Evolutionary conservation across 2,797 vertebrate genomes (phyloP).

Genomic region (Enteromius anoplus): DNA sequence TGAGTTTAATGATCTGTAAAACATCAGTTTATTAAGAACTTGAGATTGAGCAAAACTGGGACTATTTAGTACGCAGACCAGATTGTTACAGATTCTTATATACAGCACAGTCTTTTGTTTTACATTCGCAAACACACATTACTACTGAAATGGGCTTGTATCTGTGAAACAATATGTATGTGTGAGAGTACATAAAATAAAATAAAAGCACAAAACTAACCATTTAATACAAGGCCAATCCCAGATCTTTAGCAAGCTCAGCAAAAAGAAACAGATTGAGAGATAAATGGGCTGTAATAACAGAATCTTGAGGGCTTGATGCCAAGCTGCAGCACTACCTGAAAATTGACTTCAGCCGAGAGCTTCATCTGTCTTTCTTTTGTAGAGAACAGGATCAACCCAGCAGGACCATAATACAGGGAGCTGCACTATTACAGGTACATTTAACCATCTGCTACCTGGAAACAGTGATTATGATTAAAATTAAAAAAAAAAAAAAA

Average conservation of each 20-base stretch:
- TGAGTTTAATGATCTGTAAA: not conserved
- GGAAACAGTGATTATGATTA: not conserved
- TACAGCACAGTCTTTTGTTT: not conserved
- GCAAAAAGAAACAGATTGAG: not conserved
- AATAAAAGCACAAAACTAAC: not conserved
- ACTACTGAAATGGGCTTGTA: not conserved
- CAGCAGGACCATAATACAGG: not conserved
- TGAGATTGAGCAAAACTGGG: not conserved
- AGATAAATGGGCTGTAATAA: slow-evolving; percentile 35
- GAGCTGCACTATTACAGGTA: not conserved
- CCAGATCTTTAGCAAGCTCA: not conserved
- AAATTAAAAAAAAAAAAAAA: too few relatives aligned
- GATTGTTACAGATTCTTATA: not conserved
- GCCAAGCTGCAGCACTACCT: slow-evolving; percentile 15
- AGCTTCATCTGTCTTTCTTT: slow-evolving; percentile 15
- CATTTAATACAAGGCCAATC: not conserved
- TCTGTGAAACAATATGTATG: not conserved
- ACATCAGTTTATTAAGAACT: not conserved
- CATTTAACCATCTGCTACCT: not conserved
- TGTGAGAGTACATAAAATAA: not conserved
- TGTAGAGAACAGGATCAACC: not conserved
- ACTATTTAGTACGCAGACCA: not conserved
- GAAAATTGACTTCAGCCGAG: not conserved
- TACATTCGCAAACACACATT: not conserved
- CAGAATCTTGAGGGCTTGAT: slow-evolving; percentile 23